Conservation (phyloP, 2,113 vertebrate genomes). For the Ahaetulla prasina region DNA sequence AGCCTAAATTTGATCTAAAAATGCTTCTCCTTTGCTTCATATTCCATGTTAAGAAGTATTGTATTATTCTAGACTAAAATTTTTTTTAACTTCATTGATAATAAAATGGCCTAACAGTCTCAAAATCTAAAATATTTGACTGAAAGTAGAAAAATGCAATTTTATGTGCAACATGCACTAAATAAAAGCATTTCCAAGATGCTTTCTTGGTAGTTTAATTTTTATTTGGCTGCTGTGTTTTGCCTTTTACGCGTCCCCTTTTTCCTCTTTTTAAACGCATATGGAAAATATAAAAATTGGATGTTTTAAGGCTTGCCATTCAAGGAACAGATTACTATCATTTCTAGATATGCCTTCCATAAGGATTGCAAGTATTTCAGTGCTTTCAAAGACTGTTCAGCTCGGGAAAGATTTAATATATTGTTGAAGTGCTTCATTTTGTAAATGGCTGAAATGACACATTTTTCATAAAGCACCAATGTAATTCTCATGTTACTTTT, state of each 20-base stretch:
- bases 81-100: neutral
- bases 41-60: neutral
- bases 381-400: neutral
- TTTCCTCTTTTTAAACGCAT: neutral
- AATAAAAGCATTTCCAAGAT: slow-evolving; percentile 19
- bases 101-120: neutral
- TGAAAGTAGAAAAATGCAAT: neutral
- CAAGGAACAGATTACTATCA: neutral
- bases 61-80: neutral
- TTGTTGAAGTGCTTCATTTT: slow-evolving; percentile 50
- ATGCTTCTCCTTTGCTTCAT: neutral
- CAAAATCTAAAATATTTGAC: neutral
- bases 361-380: slow-evolving; percentile 29
- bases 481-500: slow-evolving; percentile 18
- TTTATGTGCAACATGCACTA: neutral
- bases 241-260: neutral
- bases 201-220: neutral
- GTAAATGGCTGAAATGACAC: slow-evolving; percentile 35
- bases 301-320: slow-evolving; percentile 4
- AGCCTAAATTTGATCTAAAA: neutral
- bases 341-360: neutral
- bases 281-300: neutral
- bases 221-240: neutral
- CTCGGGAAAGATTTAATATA: slow-evolving; percentile 41
- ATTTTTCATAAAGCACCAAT: slow-evolving; percentile 23